phyloP scores from a whole-genome alignment of 2,113 vertebrate species.

The Dicerorhinus sumatrensis region DNA sequence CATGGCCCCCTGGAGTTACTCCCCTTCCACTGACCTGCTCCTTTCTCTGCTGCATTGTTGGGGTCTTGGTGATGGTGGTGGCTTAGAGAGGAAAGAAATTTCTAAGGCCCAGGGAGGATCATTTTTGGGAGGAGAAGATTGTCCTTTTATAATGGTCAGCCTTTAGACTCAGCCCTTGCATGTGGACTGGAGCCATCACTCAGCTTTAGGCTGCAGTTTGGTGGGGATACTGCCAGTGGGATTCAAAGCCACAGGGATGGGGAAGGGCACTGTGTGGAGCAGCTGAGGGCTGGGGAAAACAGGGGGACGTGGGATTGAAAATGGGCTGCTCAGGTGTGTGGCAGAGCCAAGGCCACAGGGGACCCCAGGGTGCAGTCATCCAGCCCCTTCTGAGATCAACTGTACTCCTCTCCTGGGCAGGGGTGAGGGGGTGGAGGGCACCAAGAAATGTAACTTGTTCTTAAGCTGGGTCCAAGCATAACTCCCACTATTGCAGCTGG shows the following conservation, averaged over 20 bases:
- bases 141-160: not conserved
- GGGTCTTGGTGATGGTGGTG: not conserved
- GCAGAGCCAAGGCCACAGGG: rapidly evolving
- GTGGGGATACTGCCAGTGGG: not conserved
- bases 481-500: rapidly evolving
- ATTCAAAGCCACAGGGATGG: not conserved
- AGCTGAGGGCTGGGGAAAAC: not conserved
- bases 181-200: not conserved
- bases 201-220: not conserved
- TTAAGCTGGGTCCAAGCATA: not conserved
- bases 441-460: not conserved
- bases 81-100: not conserved
- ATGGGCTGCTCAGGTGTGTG: not conserved
- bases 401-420: not conserved
- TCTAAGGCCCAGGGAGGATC: not conserved
- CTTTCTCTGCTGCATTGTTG: not conserved
- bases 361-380: no score
- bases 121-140: not conserved
- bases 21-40: not conserved
- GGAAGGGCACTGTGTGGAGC: not conserved
- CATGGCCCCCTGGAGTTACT: not conserved
- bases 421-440: not conserved
- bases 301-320: not conserved
- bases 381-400: not conserved
- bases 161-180: not conserved